A percentile compares a stretch with the other conserved stretches of the same genome.
Conservation (phyloP, 2,113 vertebrate species). For the Catharus minimus region DNA sequence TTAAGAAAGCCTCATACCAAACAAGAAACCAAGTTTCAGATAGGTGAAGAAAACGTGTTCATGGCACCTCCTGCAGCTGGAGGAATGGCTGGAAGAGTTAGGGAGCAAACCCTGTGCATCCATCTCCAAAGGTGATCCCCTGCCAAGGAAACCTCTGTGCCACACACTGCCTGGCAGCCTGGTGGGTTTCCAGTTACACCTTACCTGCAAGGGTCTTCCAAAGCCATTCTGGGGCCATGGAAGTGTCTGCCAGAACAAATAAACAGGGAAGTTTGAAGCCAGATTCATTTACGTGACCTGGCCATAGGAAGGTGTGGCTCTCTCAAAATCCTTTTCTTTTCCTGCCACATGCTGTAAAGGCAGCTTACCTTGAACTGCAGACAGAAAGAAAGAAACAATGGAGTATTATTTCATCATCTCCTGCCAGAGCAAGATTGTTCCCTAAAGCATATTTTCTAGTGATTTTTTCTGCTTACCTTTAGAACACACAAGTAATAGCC, state of each 20-base stretch:
- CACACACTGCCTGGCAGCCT: not conserved
- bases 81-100: not conserved
- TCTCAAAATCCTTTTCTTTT: not conserved
- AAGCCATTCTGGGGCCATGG: not conserved
- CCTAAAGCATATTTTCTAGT: slow-evolving; percentile 19
- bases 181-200: not conserved
- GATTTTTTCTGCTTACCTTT: slow-evolving; percentile 46
- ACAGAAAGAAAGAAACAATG: slow-evolving; percentile 9
- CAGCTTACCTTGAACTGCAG: slow-evolving; percentile 7
- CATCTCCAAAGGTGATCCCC: accelerated
- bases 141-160: not conserved
- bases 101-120: not conserved
- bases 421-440: not conserved
- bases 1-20: not conserved
- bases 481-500: slow-evolving; percentile 25
- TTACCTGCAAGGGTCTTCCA: not conserved
- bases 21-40: not conserved
- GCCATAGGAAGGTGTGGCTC: not conserved
- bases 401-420: slow-evolving; percentile 10
- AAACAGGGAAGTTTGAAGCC: not conserved
- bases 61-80: not conserved
- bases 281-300: not conserved
- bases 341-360: not conserved
- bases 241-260: not conserved
- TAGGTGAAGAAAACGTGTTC: not conserved